Evolutionary conservation across 1,140 invertebrate species (phyloP).

Genomic region (Trypoxylus dichotomus): DNA sequence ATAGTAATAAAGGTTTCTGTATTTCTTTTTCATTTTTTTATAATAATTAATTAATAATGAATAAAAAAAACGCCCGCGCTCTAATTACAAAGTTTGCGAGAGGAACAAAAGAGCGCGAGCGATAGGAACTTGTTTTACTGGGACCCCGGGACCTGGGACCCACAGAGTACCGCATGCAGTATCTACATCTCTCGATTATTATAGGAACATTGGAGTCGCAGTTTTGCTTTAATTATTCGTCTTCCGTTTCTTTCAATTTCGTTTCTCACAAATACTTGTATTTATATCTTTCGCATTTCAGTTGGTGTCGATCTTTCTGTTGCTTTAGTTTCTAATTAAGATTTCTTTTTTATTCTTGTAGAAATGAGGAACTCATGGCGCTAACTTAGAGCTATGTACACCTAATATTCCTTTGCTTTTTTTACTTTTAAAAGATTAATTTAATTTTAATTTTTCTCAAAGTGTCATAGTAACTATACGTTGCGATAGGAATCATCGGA

Average conservation of each 20-base stretch:
- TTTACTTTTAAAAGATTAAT: constrained; percentile 2
- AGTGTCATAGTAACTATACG: constrained; percentile 54
- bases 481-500: constrained; percentile 54
- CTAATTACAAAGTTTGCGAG: constrained; percentile 37
- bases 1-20: constrained; percentile 51
- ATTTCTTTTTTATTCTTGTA: constrained; percentile 34
- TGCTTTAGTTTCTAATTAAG: constrained; percentile 8
- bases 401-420: constrained; percentile 16
- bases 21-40: constrained; percentile 39
- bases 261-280: constrained; percentile 22
- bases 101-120: constrained; percentile 49
- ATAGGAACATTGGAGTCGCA: constrained; percentile 52
- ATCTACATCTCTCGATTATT: constrained; percentile 46
- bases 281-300: background rate
- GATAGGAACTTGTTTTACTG: constrained; percentile 71
- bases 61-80: constrained; percentile 52
- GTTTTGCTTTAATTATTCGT: constrained; percentile 33
- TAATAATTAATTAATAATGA: constrained; percentile 54
- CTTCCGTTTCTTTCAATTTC: background rate
- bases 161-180: constrained; percentile 48
- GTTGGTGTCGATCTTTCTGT: background rate
- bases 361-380: constrained; percentile 49
- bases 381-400: constrained; percentile 33
- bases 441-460: constrained; percentile 20
- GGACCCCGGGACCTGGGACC: constrained; percentile 46